Evolutionary conservation across 1,140 invertebrate genomes (phyloP), one percentile per base, ranked within the genome.

Genomic region (Drosophila tsacasi): DNA sequence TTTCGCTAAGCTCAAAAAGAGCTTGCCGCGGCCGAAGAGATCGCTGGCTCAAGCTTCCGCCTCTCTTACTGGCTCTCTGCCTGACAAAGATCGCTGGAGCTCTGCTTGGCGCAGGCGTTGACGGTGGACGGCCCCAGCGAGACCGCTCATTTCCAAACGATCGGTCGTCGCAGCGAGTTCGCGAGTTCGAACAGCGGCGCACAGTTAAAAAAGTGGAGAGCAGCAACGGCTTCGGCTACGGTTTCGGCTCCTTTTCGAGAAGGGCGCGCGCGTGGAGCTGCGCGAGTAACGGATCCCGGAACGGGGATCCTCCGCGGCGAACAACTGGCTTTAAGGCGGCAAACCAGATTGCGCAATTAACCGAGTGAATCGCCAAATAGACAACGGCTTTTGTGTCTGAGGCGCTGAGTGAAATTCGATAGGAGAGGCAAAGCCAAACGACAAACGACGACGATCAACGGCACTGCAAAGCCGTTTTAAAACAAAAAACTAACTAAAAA

Each of bases 81-180:
- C 6, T 25, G 23, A 10, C 44, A 55, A 54, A 73, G 72, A 69
- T 83, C 74, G 68, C 32, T 47, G 46, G 27, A 39, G 40, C 39
- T 76, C 23, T 42, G 55, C 19, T n/a, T 47, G 49, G 69, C 62
- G 52, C 46, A 32, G 57, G 37, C 73, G 39, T 63, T 30, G 49
- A 52, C 44, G 73, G 57, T 59, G 19, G 50, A 52, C 44, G 65
- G 61, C 21, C 40, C 37, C 73, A 55, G 54, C 52, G 25, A 39
- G 37, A 12, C 63, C 44, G 85, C 81, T 89, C 84, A 89, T 59
- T 84, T 65, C 52, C 54, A 37, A 76, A 52, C 35, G 77, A 90
- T 90, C 84, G 64, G 63, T 81, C 81, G 85, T 68, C 73, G 84
- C 75, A 84, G 40, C 69, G 65, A 78, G 84, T 89, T 71, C 35